A percentile compares a stretch with the other conserved stretches of the same genome.
phyloP scores from a whole-genome alignment of 2,888 invertebrate genomes.

The Drosophila pegasa region DNA sequence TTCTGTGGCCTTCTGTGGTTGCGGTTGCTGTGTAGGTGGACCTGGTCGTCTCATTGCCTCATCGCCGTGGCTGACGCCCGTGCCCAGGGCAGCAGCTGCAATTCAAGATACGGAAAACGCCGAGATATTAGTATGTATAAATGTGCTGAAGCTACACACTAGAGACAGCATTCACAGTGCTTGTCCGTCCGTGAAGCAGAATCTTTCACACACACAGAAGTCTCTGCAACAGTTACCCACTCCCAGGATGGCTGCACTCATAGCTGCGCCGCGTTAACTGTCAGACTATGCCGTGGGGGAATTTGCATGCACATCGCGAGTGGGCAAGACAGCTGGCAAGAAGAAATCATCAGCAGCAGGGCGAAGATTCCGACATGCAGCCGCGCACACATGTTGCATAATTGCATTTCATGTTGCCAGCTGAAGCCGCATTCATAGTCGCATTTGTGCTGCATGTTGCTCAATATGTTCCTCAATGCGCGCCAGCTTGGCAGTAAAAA shows the following conservation, averaged over 20 bases:
- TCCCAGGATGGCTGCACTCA: constrained; percentile 29
- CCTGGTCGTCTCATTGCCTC: constrained; percentile 56
- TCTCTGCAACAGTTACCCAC: constrained; percentile 5
- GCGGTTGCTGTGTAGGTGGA: constrained; percentile 6
- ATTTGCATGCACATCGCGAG: constrained; percentile 31
- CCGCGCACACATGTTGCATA: constrained; percentile 66
- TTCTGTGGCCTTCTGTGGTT: constrained; percentile 8
- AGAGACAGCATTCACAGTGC: constrained; percentile 34
- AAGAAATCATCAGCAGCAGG: constrained; percentile 50
- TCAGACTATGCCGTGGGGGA: constrained; percentile 15
- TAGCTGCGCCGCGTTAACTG: constrained; percentile 47
- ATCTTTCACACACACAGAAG: constrained; percentile 29
- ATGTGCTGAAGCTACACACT: constrained; percentile 22
- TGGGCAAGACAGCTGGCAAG: constrained; percentile 38
- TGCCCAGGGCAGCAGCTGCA: constrained; percentile 52
- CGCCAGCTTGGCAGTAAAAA: constrained; percentile 28
- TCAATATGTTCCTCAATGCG: constrained; percentile 62
- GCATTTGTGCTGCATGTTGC: constrained; percentile 60
- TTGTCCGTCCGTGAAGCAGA: constrained; percentile 39
- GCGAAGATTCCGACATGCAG: constrained; percentile 38
- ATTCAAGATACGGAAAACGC: constrained; percentile 16
- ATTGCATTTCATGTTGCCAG: constrained; percentile 74
- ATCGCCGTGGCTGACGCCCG: constrained; percentile 48
- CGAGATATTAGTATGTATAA: constrained; percentile 43
- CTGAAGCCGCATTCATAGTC: constrained; percentile 53